phyloP scores from a whole-genome alignment of 2,888 invertebrate genomes.

The Eristalis arbustorum region DNA sequence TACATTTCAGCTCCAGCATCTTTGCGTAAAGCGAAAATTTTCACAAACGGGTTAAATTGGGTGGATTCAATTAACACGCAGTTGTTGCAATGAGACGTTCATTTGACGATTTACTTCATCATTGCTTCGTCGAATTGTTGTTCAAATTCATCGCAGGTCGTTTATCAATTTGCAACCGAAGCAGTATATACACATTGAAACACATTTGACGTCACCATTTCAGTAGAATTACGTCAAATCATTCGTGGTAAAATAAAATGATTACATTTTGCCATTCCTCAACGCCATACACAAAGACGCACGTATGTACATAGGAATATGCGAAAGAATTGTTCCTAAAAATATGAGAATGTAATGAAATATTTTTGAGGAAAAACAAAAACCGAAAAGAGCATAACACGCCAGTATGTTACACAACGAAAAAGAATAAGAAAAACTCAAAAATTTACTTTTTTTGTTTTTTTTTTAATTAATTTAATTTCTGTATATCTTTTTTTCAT shows the following conservation, averaged over 20 bases:
- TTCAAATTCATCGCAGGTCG: neutral
- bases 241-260: neutral
- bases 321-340: neutral
- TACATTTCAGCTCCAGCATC: too few species aligned
- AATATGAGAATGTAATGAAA: neutral
- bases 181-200: neutral
- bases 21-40: too few species aligned
- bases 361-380: neutral
- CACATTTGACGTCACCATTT: neutral
- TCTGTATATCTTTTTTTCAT: constrained; percentile 30
- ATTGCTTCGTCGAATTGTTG: neutral
- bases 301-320: neutral
- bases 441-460: constrained; percentile 45
- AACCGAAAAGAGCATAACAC: neutral
- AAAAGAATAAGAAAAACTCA: constrained; percentile 48
- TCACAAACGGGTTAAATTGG: too few species aligned
- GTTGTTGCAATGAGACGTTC: neutral
- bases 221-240: neutral
- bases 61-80: too few species aligned
- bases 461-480: constrained; percentile 61
- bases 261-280: neutral
- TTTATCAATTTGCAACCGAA: neutral
- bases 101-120: neutral
- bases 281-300: neutral
- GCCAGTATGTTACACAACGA: neutral